These are phyloP conservation scores for Lingula anatina DNA, from an alignment of 2,888 invertebrate species.

Conservation along the genomic window DNA sequence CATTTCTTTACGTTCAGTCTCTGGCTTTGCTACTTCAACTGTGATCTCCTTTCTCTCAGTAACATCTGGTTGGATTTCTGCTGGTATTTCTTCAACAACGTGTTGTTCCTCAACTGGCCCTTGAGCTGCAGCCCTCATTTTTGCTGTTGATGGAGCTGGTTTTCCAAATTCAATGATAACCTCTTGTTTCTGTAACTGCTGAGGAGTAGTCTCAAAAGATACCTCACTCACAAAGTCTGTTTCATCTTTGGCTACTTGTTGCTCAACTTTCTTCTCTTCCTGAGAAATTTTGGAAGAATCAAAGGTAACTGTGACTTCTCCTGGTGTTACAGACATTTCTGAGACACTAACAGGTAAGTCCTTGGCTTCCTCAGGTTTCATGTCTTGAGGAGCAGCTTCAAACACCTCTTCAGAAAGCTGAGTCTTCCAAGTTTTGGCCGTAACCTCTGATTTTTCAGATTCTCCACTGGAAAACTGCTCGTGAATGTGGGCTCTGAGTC, in stretches of 20 bases:
- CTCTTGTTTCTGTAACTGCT: too few species aligned
- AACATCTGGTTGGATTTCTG: constrained; percentile 13
- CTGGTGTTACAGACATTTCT: constrained; percentile 4
- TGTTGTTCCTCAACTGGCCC: too few species aligned
- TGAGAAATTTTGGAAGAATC: constrained; percentile 8
- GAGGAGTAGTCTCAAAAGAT: constrained; percentile 8
- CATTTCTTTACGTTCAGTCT: too few species aligned
- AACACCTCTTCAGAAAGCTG: constrained; percentile 6
- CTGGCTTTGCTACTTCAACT: constrained; percentile 4
- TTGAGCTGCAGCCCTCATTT: too few species aligned
- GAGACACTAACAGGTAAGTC: neutral
- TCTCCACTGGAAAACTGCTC: too few species aligned
- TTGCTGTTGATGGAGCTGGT: too few species aligned
- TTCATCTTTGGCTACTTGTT: constrained; percentile 10
- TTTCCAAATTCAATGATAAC: too few species aligned
- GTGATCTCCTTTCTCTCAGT: neutral
- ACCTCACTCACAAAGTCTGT: constrained; percentile 14
- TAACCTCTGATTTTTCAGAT: constrained; percentile 10
- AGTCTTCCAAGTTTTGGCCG: constrained; percentile 7
- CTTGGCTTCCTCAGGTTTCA: constrained; percentile 3
- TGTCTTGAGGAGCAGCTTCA: constrained; percentile 2
- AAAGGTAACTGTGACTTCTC: constrained; percentile 1
- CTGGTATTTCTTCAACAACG: constrained; percentile 9
- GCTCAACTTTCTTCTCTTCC: constrained; percentile 8
- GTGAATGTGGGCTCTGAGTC: too few species aligned